phyloP scores from a whole-genome alignment of 1,140 invertebrate species.

The Steinernema khuongi region DNA sequence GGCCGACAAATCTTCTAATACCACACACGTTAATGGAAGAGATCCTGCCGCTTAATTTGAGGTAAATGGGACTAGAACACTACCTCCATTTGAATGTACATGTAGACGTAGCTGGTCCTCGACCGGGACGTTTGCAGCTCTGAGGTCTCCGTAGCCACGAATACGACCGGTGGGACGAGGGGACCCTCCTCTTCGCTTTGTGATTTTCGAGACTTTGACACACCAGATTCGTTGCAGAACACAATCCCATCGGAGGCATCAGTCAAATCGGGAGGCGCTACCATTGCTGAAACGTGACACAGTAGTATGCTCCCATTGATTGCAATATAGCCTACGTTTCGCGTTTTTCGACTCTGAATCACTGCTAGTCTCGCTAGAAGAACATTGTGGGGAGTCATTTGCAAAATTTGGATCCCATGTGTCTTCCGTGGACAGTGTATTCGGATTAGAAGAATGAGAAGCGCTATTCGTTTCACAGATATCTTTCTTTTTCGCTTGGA shows the following conservation, averaged over 20 bases:
- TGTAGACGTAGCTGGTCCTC: constrained; percentile 66
- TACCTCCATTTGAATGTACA: constrained; percentile 92
- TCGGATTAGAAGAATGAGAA: no score
- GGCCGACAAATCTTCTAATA: no score
- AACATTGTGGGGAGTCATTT: constrained; percentile 64
- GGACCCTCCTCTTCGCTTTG: background rate
- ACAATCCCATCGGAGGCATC: constrained; percentile 18
- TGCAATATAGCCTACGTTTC: constrained; percentile 22
- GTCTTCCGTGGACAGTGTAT: no score
- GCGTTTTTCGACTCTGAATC: constrained; percentile 31
- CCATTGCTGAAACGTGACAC: background rate
- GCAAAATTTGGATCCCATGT: background rate
- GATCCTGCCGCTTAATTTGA: no score
- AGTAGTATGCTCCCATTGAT: background rate
- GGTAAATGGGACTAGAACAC: background rate
- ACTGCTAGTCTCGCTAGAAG: no score
- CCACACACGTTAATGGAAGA: no score
- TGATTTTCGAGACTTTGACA: constrained; percentile 12
- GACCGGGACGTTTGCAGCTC: constrained; percentile 33
- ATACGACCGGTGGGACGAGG: constrained; percentile 16
- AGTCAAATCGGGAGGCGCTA: background rate
- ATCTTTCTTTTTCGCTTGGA: background rate
- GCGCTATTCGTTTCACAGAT: no score
- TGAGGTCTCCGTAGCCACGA: constrained; percentile 26
- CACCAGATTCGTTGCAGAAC: background rate